Evolutionary conservation across 53 echinoderm and acorn worm genomes (phyloP).

Genomic region (Luidia sarsii): DNA sequence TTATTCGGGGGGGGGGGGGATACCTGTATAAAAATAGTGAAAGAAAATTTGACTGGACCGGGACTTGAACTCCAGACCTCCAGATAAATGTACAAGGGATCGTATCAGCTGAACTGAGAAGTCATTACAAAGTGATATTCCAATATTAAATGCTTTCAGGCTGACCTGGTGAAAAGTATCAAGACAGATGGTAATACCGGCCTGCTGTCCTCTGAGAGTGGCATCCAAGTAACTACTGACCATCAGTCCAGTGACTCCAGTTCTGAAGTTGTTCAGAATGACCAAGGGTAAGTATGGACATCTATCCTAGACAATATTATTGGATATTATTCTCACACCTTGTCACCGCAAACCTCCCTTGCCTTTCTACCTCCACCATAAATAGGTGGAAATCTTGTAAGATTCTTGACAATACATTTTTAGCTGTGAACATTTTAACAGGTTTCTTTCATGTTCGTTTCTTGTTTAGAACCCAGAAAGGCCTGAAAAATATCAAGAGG

Average conservation of each 20-base stretch:
- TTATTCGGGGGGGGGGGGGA: too few species aligned
- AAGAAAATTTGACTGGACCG: too few species aligned
- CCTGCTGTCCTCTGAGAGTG: conserved; percentile 67
- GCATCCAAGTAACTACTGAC: conserved; percentile 56
- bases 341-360: too few species aligned
- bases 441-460: not conserved
- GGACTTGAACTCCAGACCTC: too few species aligned
- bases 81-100: not conserved
- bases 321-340: not conserved
- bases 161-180: not conserved
- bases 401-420: not conserved
- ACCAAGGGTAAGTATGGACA: conserved; percentile 20
- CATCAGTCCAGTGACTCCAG: conserved; percentile 67
- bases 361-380: not conserved
- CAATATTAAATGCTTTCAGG: not conserved
- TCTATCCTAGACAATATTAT: not conserved
- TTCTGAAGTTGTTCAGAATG: conserved; percentile 18
- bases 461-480: not conserved
- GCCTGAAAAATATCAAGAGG: conserved; percentile 8
- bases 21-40: too few species aligned
- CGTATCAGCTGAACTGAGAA: not conserved
- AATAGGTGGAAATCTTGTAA: not conserved
- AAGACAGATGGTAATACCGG: not conserved
- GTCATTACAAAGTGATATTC: not conserved
- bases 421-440: not conserved